A percentile compares a stretch with the other conserved stretches of the same genome.
phyloP scores from a whole-genome alignment of 2,797 vertebrate genomes.

The Mormyrus proboscirostris region DNA sequence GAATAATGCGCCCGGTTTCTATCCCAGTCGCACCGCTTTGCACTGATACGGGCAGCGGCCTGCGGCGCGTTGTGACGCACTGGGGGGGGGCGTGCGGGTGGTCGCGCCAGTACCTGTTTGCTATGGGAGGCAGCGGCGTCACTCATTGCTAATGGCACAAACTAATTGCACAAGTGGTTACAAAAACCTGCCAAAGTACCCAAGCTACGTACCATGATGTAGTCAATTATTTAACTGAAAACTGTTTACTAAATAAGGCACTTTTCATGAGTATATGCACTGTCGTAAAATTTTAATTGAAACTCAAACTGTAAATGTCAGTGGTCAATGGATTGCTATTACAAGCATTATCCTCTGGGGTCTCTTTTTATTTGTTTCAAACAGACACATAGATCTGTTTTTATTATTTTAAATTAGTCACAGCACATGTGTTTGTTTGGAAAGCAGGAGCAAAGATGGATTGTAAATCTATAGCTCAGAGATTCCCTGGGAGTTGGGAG shows the following conservation, averaged over 20 bases:
- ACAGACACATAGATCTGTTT: neutral
- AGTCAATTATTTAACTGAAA: neutral
- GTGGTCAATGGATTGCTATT: neutral
- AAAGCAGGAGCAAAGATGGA: neutral
- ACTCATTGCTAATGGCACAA: neutral
- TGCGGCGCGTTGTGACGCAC: neutral
- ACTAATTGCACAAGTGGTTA: neutral
- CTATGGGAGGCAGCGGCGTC: neutral
- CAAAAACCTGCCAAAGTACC: neutral
- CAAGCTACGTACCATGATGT: neutral
- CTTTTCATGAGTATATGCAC: neutral
- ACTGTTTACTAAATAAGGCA: neutral
- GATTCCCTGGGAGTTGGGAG: neutral
- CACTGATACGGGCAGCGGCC: neutral
- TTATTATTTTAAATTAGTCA: neutral
- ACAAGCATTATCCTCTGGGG: neutral
- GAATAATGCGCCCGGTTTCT: neutral
- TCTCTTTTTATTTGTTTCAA: neutral
- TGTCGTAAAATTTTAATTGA: neutral
- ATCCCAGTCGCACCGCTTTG: neutral
- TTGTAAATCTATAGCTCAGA: neutral
- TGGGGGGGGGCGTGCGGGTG: neutral
- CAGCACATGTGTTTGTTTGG: neutral
- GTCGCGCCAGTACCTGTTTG: neutral
- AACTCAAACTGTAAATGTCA: neutral